Evolutionary conservation across 2,113 vertebrate species (phyloP).

Genomic region (Bubo bubo): DNA sequence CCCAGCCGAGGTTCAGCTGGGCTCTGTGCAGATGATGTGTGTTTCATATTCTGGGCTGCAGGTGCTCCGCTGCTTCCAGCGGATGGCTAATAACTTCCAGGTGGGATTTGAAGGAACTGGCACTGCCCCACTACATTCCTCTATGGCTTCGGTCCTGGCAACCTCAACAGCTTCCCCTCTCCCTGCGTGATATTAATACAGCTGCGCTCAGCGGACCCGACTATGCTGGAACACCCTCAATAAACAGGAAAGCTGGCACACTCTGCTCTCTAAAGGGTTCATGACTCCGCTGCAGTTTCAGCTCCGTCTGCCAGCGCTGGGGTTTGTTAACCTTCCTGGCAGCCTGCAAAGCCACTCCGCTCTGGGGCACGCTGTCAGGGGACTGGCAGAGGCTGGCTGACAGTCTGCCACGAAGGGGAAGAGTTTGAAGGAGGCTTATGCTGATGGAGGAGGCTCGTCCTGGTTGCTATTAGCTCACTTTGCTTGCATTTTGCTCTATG

Average conservation of each 20-base stretch:
- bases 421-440: not conserved
- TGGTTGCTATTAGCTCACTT: not conserved
- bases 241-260: not conserved
- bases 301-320: not conserved
- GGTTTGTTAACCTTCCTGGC: not conserved
- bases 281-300: not conserved
- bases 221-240: not conserved
- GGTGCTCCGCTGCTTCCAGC: not conserved
- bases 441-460: not conserved
- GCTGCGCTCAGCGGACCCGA: not conserved
- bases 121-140: not conserved
- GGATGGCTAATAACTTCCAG: not conserved
- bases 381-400: not conserved
- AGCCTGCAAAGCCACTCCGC: not conserved
- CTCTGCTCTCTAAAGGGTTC: not conserved
- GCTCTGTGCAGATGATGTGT: not conserved
- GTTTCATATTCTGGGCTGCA: not conserved
- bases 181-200: not conserved
- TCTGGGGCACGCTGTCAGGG: fast-evolving
- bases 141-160: not conserved
- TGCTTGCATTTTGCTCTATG: not conserved
- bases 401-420: fast-evolving
- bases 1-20: not conserved
- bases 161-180: not conserved
- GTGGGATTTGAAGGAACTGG: slow-evolving; percentile 16